Evolutionary conservation across 2,888 invertebrate species (phyloP), one percentile per base, ranked within the genome.

Genomic region (Amiota minor): DNA sequence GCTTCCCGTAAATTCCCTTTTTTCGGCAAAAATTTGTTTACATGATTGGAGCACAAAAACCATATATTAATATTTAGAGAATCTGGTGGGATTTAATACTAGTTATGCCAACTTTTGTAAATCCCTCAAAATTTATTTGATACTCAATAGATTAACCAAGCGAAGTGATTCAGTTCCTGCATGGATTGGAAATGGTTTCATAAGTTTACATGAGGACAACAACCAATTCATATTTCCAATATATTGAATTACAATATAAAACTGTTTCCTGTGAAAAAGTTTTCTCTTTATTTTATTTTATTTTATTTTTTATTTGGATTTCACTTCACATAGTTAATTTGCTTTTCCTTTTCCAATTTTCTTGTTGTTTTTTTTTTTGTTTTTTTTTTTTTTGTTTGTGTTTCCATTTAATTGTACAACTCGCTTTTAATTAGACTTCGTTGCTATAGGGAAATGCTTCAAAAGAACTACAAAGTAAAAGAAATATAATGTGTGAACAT

Each of bases 331-430:
- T n/a, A n/a, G 1, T 50, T 50, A 50, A 2, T 50, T 50, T 50
- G 11, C 50, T 50, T 50, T 50, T n/a, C 50, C 11, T 50, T 50
- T 50, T 50, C n/a, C n/a, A n/a, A n/a, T 50, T 14, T 50, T 2
- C 50, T 50, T 50, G 1, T 79, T 77, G 73, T 72, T 55, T 47
- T 20, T 73, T 77, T 74, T 65, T 75, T 77, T 74, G 72, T 35
- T 75, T 61, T 74, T 72, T 69, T 50, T 68, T 45, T 16, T 46
- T 68, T 55, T 23, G 23, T 23, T 20, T 35, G n/a, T 85, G 75
- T 69, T 71, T 72, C 75, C 86, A 81, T 81, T 62, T 83, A 83
- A 85, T 83, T 77, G 85, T 81, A 83, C 81, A 83, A 85, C 86
- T 83, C 83, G 81, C 81, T 85, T 83, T 83, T 83, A 83, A 83